Percentiles rank a stretch among this genome's conserved stretches.
Conservation (phyloP, 2,113 vertebrate species). For the Oceanites oceanicus region DNA sequence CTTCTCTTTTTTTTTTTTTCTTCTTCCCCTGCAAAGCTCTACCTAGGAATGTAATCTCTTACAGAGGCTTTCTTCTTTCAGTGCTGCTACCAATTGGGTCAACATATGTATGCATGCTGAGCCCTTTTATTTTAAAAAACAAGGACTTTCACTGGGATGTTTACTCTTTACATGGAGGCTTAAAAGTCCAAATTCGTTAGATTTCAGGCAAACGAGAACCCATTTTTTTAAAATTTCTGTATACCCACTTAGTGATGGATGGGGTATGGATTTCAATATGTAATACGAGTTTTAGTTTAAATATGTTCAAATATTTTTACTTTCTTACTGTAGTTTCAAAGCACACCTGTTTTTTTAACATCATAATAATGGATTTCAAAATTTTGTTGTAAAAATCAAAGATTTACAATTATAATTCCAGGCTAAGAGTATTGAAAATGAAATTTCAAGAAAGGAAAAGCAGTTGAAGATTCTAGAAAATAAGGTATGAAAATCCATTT, state of each 20-base stretch:
- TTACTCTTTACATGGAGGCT: neutral
- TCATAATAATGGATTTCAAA: neutral
- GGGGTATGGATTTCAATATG: neutral
- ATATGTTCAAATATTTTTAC: neutral
- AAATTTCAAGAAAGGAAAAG: slow-evolving; percentile 82
- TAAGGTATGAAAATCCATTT: slow-evolving; percentile 70
- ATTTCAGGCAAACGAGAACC: no score
- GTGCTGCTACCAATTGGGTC: neutral
- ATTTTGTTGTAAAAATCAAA: neutral
- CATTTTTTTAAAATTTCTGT: no score
- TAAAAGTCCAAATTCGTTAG: neutral
- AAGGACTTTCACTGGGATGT: neutral
- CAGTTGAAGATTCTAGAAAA: slow-evolving; percentile 81
- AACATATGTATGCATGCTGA: neutral
- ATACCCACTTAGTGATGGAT: neutral
- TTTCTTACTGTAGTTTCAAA: neutral
- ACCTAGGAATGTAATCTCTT: neutral
- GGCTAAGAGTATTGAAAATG: slow-evolving; percentile 73
- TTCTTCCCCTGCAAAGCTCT: neutral
- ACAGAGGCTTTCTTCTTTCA: neutral
- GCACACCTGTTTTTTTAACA: neutral
- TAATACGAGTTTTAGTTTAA: neutral
- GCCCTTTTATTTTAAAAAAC: neutral
- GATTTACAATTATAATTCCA: slow-evolving; percentile 55
- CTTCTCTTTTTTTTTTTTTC: no score